phyloP scores from a whole-genome alignment of 2,113 vertebrate genomes.

The Lycocorax pyrrhopterus region DNA sequence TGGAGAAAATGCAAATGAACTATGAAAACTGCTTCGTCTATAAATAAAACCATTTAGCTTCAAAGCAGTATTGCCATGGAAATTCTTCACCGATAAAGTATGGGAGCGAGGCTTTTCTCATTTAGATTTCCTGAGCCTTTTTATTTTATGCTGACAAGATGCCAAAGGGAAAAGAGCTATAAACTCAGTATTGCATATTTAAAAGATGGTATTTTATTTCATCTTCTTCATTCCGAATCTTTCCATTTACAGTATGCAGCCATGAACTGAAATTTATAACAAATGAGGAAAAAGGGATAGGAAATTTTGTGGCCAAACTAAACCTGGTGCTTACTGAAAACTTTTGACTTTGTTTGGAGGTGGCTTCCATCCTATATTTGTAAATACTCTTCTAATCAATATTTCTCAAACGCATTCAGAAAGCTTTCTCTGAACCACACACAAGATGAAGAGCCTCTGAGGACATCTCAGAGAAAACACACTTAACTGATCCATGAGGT shows the following conservation, averaged over 20 bases:
- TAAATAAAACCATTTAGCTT: conserved; percentile 57
- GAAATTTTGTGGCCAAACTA: not conserved
- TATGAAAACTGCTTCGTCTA: conserved; percentile 21
- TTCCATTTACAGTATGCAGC: not conserved
- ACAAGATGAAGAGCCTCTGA: not conserved
- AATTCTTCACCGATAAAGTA: conserved; percentile 53
- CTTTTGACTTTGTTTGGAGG: not conserved
- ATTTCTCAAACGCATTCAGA: not conserved
- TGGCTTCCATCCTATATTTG: not conserved
- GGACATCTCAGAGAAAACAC: not conserved
- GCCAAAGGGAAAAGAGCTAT: conserved; percentile 19
- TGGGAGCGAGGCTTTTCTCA: conserved; percentile 10
- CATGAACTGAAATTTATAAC: not conserved
- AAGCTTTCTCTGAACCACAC: not conserved
- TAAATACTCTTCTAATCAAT: not conserved
- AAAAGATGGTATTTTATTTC: conserved; percentile 37
- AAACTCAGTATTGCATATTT: conserved; percentile 41
- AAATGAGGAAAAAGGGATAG: not conserved
- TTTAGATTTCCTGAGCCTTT: conserved; percentile 40
- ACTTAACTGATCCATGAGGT: not conserved
- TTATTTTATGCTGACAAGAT: conserved; percentile 50
- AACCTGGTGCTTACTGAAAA: not conserved
- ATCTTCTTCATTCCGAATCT: conserved; percentile 6
- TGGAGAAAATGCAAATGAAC: conserved; percentile 53
- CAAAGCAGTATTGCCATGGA: conserved; percentile 63